phyloP scores from a whole-genome alignment of 1,140 invertebrate species.

The Caligus rogercresseyi region DNA sequence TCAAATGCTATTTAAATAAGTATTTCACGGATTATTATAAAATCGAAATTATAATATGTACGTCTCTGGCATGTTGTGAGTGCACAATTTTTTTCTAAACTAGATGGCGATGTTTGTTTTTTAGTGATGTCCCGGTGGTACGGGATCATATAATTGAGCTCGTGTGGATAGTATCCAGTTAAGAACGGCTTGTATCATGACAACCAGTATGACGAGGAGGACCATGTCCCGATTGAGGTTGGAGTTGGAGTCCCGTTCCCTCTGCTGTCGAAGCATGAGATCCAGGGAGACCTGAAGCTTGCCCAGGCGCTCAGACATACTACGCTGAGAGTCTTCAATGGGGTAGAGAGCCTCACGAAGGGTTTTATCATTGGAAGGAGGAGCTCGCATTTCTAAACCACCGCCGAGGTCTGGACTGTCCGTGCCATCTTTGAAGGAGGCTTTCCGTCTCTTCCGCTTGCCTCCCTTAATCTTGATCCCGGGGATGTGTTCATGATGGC shows the following conservation, averaged over 20 bases:
- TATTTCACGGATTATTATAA: too few species aligned
- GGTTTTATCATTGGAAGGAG: too few species aligned
- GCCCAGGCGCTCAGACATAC: neutral
- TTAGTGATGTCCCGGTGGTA: neutral
- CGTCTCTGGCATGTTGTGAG: too few species aligned
- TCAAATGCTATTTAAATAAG: too few species aligned
- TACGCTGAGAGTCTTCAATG: neutral
- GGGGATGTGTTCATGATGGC: neutral
- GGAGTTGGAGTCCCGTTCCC: constrained; percentile 14
- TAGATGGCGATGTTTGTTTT: too few species aligned
- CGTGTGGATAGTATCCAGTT: constrained; percentile 1
- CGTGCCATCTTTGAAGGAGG: neutral
- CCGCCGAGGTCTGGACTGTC: neutral
- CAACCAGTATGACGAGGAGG: constrained; percentile 10
- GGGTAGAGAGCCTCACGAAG: neutral
- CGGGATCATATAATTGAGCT: constrained; percentile 1
- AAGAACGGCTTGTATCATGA: constrained; percentile 15
- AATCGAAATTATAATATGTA: too few species aligned
- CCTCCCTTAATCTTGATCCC: neutral
- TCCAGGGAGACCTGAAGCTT: neutral
- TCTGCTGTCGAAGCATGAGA: constrained; percentile 10
- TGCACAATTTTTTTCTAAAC: too few species aligned
- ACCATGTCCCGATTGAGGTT: constrained; percentile 19
- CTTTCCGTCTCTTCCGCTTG: neutral
- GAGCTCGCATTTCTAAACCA: neutral